Conservation (phyloP, 2,888 invertebrate genomes). For the Tribolium freemani region DNA sequence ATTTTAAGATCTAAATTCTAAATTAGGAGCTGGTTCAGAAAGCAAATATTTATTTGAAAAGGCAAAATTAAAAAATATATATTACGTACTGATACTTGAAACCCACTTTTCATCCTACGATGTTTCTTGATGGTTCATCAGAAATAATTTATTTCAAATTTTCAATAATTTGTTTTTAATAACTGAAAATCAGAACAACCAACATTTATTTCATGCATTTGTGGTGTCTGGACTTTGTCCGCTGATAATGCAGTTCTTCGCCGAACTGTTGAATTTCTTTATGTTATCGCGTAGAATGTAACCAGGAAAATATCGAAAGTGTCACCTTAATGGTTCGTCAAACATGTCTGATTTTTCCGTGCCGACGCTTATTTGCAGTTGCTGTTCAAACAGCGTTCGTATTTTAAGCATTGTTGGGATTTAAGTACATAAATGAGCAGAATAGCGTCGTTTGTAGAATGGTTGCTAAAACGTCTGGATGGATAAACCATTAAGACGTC, state of each 20-base stretch:
- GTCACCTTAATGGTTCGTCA: slow-evolving; percentile 23
- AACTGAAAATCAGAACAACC: no score
- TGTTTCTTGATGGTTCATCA: no score
- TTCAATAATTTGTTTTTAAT: no score
- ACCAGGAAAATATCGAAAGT: not conserved
- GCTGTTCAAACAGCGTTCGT: slow-evolving; percentile 22
- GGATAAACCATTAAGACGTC: slow-evolving; percentile 46
- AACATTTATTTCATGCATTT: no score
- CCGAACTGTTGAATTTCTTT: not conserved
- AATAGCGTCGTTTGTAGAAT: slow-evolving; percentile 65
- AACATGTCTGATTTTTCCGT: slow-evolving; percentile 8
- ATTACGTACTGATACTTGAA: no score
- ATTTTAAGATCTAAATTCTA: no score
- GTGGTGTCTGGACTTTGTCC: no score
- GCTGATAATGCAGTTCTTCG: not conserved
- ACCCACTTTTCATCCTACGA: no score
- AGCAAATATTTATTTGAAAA: no score
- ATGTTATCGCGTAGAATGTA: not conserved
- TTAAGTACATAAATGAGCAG: slow-evolving; percentile 17
- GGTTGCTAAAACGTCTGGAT: slow-evolving; percentile 67
- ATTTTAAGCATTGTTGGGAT: slow-evolving; percentile 26
- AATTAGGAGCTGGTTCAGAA: no score
- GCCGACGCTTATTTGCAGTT: not conserved
- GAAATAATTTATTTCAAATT: no score
- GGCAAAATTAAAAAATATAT: no score